These are phyloP conservation scores for Argopecten irradians DNA, from an alignment of 1,140 invertebrate genomes.

Conservation along the genomic window DNA sequence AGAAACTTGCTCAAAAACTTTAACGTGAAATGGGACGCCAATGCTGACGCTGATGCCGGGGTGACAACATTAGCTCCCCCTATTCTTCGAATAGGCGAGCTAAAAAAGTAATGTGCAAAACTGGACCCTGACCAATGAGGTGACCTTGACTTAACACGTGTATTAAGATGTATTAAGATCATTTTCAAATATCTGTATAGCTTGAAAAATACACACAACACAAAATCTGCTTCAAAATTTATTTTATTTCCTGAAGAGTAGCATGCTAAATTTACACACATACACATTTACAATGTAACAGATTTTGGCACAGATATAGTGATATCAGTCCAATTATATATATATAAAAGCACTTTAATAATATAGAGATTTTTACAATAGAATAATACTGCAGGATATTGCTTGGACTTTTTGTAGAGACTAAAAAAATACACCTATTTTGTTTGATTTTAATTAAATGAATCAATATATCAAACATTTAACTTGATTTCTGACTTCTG, in stretches of 20 bases:
- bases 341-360: neutral
- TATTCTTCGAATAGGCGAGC: too few relatives aligned
- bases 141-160: too few relatives aligned
- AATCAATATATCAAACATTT: neutral
- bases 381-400: neutral
- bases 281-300: neutral
- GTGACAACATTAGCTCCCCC: too few relatives aligned
- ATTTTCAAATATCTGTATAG: too few relatives aligned
- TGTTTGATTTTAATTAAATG: neutral
- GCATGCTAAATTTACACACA: neutral
- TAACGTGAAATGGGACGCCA: too few relatives aligned
- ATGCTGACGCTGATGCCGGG: too few relatives aligned
- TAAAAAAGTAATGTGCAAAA: too few relatives aligned
- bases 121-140: too few relatives aligned
- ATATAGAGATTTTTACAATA: neutral
- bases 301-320: neutral
- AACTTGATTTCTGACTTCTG: too few relatives aligned
- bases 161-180: too few relatives aligned
- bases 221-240: neutral
- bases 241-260: neutral
- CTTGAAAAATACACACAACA: neutral
- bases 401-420: neutral
- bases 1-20: too few relatives aligned
- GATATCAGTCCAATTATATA: neutral
- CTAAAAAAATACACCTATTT: neutral